Conservation (phyloP, 37 sponge, comb jelly and placozoan species). For the Corticium candelabrum region DNA sequence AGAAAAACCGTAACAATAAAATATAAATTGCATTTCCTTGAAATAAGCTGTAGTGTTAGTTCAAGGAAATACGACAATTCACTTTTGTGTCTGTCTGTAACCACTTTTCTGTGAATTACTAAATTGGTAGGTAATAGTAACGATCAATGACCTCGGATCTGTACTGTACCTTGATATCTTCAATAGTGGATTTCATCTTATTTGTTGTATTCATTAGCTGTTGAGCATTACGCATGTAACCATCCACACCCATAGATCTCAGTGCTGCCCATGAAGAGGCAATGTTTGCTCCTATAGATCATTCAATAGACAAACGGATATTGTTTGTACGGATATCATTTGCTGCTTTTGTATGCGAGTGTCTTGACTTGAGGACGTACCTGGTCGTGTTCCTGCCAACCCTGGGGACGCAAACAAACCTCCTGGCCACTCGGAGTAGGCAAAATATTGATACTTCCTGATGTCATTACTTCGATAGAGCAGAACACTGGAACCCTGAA, state of each 20-base stretch:
- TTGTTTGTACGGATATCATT: too few species aligned
- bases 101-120: too few species aligned
- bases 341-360: too few species aligned
- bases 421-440: conserved; percentile 76
- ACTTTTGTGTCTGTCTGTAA: too few species aligned
- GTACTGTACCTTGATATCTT: conserved; percentile 8
- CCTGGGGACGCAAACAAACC: conserved; percentile 78
- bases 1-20: too few species aligned
- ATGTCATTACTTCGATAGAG: conserved; percentile 46
- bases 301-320: not conserved
- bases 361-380: too few species aligned
- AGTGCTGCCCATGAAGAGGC: conserved; percentile 80
- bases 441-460: conserved; percentile 60
- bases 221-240: conserved; percentile 56
- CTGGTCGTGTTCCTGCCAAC: conserved; percentile 73
- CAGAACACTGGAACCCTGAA: conserved; percentile 68
- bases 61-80: too few species aligned
- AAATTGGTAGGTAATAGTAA: too few species aligned
- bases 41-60: too few species aligned
- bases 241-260: conserved; percentile 56
- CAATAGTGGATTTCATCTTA: conserved; percentile 18
- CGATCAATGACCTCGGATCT: too few species aligned
- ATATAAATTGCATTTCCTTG: too few species aligned
- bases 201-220: conserved; percentile 50
- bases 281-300: conserved; percentile 43